Conservation (phyloP, 2,797 vertebrate species). For the Mastacembelus armatus region DNA sequence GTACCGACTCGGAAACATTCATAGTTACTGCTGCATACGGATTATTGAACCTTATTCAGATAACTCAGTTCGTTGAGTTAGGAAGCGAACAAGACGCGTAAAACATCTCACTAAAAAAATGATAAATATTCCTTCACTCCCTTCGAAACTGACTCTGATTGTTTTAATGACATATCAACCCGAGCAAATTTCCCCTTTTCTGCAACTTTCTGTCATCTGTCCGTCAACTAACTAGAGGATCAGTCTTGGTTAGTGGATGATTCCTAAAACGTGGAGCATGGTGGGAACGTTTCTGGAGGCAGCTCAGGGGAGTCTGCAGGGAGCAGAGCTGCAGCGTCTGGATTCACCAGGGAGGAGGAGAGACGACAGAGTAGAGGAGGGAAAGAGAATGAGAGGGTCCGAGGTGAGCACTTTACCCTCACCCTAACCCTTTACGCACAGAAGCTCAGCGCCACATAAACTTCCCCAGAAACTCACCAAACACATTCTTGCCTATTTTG, state of each 20-base stretch:
- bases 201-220: background rate
- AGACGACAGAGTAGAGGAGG: background rate
- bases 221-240: background rate
- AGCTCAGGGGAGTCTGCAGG: background rate
- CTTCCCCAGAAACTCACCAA: background rate
- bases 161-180: background rate
- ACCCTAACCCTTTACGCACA: slow-evolving; percentile 6
- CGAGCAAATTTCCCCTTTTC: background rate
- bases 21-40: accelerated
- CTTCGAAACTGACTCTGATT: background rate
- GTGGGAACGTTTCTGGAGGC: slow-evolving; percentile 21
- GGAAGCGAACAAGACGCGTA: background rate
- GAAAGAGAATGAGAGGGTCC: background rate
- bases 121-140: background rate
- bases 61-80: background rate
- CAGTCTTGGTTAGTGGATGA: background rate
- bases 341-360: background rate
- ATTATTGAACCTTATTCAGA: background rate
- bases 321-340: slow-evolving; percentile 8
- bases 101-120: background rate
- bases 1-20: background rate
- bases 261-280: slow-evolving; percentile 20
- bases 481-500: background rate
- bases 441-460: background rate
- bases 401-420: slow-evolving; percentile 30